These are phyloP conservation scores for Leucophora obtusa DNA, from an alignment of 2,888 invertebrate genomes.

Conservation along the genomic window DNA sequence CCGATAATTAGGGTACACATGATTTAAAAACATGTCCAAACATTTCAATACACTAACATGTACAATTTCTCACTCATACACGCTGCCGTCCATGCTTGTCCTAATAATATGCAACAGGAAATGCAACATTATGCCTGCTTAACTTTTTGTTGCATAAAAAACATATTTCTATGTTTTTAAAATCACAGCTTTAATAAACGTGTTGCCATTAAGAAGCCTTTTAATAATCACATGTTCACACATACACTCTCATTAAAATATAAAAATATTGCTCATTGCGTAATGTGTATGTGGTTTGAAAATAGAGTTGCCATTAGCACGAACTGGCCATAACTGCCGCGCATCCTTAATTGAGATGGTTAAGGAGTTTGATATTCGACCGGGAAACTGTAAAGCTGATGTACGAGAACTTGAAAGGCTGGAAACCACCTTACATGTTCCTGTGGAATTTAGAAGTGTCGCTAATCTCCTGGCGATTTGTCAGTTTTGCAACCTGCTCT, in stretches of 20 bases:
- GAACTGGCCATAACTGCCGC: too few species aligned
- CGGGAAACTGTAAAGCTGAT: too few species aligned
- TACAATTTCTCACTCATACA: background rate
- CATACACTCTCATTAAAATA: slow-evolving; percentile 10
- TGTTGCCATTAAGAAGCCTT: slow-evolving; percentile 21
- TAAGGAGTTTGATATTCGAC: too few species aligned
- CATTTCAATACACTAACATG: slow-evolving; percentile 17
- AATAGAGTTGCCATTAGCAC: background rate
- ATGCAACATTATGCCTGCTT: slow-evolving; percentile 35
- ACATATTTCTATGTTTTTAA: slow-evolving; percentile 48
- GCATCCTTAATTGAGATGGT: too few species aligned
- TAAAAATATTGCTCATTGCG: background rate
- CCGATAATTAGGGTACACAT: slow-evolving; percentile 48
- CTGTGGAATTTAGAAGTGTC: too few species aligned
- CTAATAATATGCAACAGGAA: slow-evolving; percentile 49
- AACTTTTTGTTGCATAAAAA: slow-evolving; percentile 36
- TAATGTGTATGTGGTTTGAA: background rate
- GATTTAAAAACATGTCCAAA: slow-evolving; percentile 14
- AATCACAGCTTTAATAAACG: slow-evolving; percentile 20
- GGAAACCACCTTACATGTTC: too few species aligned
- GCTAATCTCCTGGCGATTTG: too few species aligned
- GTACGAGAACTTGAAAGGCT: too few species aligned
- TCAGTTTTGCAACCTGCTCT: too few species aligned
- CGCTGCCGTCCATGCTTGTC: slow-evolving; percentile 4
- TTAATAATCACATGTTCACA: slow-evolving; percentile 32